Evolutionary conservation across 1,140 invertebrate species (phyloP), one percentile per base, ranked within the genome.

Genomic region (Bombus affinis): DNA sequence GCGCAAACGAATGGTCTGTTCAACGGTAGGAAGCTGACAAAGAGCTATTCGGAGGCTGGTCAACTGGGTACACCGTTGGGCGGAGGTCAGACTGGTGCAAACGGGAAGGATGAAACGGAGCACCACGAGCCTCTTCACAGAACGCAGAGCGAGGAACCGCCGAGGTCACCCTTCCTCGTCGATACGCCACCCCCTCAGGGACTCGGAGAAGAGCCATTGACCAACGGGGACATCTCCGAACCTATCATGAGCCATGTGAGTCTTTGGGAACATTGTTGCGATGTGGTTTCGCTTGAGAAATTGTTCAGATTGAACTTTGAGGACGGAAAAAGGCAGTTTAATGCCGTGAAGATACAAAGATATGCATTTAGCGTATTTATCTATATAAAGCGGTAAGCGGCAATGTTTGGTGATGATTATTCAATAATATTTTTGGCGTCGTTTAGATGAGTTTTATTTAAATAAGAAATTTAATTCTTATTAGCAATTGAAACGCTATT

Each of bases 1-100:
- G 98, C 98, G 13, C 98, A 98, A 94, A 98, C 98, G 2, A 98
- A 98, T 94, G 98, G 98, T 2, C 95, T 97, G 37, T 95, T 96
- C 42, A 96, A 96, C 81, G 96, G 96, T 32, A 95, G 97, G 86
- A 97, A 97, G 94, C 94, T 98, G 73, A 97, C 97, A 28, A 98
- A 98, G 94, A 98, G 98, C 88, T 97, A 97, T 89, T 98, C 98
- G 2, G 98, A 98, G 95, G 97, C 97, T 39, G 96, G 96, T 93
- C 95, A 95, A 94, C 95, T 96, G 83, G 94, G 95, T 0, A 93
- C 92, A 65, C 94, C 95, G 18, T 85, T 95, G 35, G 93, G 94
- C 73, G 47, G 91, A 80, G 85, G 88, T 9, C 92, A 91, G 37
- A 62, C 79, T 47, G 80, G 83, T 1, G 68, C 88, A 15, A 35